Percentiles rank a stretch among this genome's conserved stretches.
Conservation (phyloP, 2,113 vertebrate species). For the Labeo catla region DNA sequence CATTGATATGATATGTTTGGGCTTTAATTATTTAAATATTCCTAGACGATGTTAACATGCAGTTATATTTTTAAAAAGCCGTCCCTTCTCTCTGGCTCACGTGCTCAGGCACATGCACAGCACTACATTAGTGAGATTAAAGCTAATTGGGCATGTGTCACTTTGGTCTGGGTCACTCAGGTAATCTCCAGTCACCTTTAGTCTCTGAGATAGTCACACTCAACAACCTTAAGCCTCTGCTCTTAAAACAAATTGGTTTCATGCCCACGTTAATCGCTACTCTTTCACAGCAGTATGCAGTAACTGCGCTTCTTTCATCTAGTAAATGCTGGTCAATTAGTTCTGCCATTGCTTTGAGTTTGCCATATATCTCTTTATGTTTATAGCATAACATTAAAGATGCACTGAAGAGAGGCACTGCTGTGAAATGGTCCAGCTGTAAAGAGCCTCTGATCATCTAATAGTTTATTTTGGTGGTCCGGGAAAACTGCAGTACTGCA, state of each 20-base stretch:
- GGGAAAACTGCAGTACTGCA: not conserved
- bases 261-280: not conserved
- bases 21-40: not conserved
- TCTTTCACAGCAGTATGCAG: not conserved
- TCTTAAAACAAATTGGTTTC: slow-evolving; percentile 21
- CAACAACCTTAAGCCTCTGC: slow-evolving; percentile 7
- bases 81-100: not conserved
- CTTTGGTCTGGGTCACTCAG: slow-evolving; percentile 38
- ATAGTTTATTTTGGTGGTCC: not conserved
- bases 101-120: not conserved
- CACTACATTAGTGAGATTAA: slow-evolving; percentile 37
- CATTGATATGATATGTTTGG: slow-evolving; percentile 10
- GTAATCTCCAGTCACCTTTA: slow-evolving; percentile 53
- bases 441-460: not conserved
- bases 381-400: slow-evolving; percentile 12
- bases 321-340: not conserved
- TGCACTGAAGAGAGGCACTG: not conserved
- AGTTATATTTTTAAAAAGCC: not conserved
- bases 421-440: not conserved
- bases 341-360: not conserved
- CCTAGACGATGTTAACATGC: not conserved
- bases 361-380: not conserved
- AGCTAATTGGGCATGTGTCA: slow-evolving; percentile 43
- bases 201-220: not conserved
- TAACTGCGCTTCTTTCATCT: not conserved